Conservation (phyloP, 2,797 vertebrate species). For the Ptychadena robeensis region DNA sequence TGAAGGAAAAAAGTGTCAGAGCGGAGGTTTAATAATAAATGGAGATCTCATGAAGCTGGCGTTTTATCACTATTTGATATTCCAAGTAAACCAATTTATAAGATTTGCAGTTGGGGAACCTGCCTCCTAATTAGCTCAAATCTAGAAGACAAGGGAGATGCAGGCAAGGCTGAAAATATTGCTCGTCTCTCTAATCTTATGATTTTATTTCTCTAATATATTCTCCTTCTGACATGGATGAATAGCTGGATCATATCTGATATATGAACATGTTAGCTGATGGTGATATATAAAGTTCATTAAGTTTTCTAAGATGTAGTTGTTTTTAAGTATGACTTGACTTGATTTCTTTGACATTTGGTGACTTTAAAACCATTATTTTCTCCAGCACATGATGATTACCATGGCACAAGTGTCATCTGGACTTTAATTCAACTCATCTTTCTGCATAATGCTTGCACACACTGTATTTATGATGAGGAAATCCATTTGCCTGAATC, state of each 20-base stretch:
- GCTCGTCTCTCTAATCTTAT: conserved; percentile 46
- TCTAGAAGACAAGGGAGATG: conserved; percentile 11
- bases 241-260: conserved; percentile 46
- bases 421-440: conserved; percentile 40
- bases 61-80: conserved; percentile 55
- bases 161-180: conserved; percentile 36
- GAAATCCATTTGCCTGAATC: no score
- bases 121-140: conserved; percentile 53
- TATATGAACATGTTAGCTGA: conserved; percentile 29
- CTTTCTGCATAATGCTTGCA: background rate
- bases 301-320: conserved; percentile 27
- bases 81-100: conserved; percentile 59
- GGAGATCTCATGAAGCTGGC: conserved; percentile 27
- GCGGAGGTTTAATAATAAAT: conserved; percentile 59
- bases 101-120: conserved; percentile 42
- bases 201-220: conserved; percentile 15
- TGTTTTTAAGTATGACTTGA: conserved; percentile 12
- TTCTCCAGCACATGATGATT: conserved; percentile 17
- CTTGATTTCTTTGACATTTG: conserved; percentile 38
- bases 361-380: conserved; percentile 45
- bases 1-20: conserved; percentile 50
- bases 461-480: background rate
- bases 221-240: conserved; percentile 32
- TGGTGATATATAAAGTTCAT: conserved; percentile 49
- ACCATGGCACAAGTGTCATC: conserved; percentile 20